Evolutionary conservation across 1,140 invertebrate species (phyloP).

Genomic region (Lordiphosa collinella): DNA sequence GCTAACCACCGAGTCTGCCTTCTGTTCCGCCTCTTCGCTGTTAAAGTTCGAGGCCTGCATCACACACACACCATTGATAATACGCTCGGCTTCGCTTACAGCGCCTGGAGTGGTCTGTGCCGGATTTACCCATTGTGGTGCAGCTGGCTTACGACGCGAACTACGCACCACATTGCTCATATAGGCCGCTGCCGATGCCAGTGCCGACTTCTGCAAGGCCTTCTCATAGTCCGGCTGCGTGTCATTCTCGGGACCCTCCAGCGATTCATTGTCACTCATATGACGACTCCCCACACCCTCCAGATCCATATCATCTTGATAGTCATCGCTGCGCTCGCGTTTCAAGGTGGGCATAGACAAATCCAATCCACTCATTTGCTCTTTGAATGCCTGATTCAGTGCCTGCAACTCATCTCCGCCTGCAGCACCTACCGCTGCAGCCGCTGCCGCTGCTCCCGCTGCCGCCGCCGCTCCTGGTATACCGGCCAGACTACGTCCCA

Average conservation of each 20-base stretch:
- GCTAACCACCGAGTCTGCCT: slow-evolving; percentile 78
- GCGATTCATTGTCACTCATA: slow-evolving; percentile 88
- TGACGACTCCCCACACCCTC: slow-evolving; percentile 83
- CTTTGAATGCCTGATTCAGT: slow-evolving; percentile 84
- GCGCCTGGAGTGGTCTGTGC: slow-evolving; percentile 65
- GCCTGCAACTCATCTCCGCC: slow-evolving; percentile 80
- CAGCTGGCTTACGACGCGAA: slow-evolving; percentile 91
- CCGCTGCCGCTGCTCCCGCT: slow-evolving; percentile 77
- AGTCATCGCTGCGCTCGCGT: slow-evolving; percentile 86
- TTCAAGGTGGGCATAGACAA: slow-evolving; percentile 88
- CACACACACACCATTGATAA: slow-evolving; percentile 95
- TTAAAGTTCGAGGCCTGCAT: slow-evolving; percentile 87
- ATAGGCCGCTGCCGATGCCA: slow-evolving; percentile 57
- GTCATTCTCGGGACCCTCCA: slow-evolving; percentile 79
- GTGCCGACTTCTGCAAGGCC: slow-evolving; percentile 67
- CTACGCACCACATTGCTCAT: slow-evolving; percentile 64
- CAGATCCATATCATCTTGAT: slow-evolving; percentile 86
- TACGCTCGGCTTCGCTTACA: slow-evolving; percentile 85
- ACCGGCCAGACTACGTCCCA: slow-evolving; percentile 83
- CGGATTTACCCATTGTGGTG: slow-evolving; percentile 98
- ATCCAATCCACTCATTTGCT: slow-evolving; percentile 89
- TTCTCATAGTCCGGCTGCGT: slow-evolving; percentile 81
- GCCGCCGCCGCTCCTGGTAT: slow-evolving; percentile 81
- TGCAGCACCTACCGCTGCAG: slow-evolving; percentile 61
- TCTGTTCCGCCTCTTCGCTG: slow-evolving; percentile 92